Conservation (phyloP, 2,888 invertebrate genomes). For the Luperina testacea region DNA sequence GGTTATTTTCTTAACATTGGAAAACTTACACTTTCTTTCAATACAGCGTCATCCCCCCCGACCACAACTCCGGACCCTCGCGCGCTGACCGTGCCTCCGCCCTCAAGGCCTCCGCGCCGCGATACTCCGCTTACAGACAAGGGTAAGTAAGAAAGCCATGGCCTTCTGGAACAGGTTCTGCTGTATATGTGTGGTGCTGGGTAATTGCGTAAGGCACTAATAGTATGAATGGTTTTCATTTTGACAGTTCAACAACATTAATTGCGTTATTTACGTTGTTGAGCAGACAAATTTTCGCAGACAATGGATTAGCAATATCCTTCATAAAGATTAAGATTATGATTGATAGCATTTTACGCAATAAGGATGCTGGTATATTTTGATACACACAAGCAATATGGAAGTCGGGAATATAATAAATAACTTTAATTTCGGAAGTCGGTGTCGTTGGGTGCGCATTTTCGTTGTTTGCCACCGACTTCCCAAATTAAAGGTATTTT, state of each 20-base stretch:
- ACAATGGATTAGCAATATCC: no score
- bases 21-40: neutral
- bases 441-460: no score
- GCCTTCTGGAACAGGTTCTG: neutral
- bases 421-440: no score
- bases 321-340: no score
- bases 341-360: no score
- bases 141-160: constrained; percentile 75
- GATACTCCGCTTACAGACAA: constrained; percentile 86
- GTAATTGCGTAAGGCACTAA: neutral
- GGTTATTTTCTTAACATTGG: neutral
- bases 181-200: no score
- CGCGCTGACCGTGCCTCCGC: constrained; percentile 88
- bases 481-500: no score
- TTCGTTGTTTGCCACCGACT: no score
- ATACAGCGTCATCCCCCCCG: constrained; percentile 93
- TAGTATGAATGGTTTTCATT: neutral
- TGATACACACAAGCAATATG: neutral
- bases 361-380: no score
- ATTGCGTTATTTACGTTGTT: no score
- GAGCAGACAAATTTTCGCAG: no score
- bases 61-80: constrained; percentile 94
- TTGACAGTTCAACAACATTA: neutral
- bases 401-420: neutral
- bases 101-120: constrained; percentile 85